Evolutionary conservation across 2,888 invertebrate genomes (phyloP).

Genomic region (Epiblema foenella): DNA sequence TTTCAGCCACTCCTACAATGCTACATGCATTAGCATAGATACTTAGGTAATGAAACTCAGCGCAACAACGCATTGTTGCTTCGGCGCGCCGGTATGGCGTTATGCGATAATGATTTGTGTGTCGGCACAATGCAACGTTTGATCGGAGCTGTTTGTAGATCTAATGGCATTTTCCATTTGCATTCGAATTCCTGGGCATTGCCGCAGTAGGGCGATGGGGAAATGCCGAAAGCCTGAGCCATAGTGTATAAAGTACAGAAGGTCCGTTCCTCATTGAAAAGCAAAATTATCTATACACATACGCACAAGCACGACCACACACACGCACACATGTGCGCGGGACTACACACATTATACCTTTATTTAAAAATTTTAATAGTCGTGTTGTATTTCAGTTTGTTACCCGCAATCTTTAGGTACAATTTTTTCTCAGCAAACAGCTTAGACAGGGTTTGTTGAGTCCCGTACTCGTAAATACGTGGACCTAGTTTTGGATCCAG

Average conservation of each 20-base stretch:
- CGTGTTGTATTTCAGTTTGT: no score
- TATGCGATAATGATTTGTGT: conserved; percentile 61
- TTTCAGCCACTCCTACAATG: neutral
- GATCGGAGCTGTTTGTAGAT: conserved; percentile 76
- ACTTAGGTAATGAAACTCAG: no score
- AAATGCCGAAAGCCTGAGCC: conserved; percentile 59
- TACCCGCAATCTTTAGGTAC: no score
- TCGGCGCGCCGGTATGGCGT: conserved; percentile 24
- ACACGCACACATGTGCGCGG: no score
- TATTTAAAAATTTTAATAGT: no score
- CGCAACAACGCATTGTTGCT: neutral
- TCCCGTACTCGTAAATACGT: no score
- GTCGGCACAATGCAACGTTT: conserved; percentile 65
- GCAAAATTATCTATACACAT: no score
- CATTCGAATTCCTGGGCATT: conserved; percentile 76
- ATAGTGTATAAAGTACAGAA: conserved; percentile 37
- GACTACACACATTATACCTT: no score
- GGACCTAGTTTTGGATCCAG: no score
- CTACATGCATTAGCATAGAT: neutral
- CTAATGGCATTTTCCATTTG: conserved; percentile 82
- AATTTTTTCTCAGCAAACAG: no score
- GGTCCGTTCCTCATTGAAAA: neutral
- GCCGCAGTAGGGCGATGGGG: conserved; percentile 57
- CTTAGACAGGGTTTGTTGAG: no score
- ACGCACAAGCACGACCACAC: no score